Conservation (phyloP, 2,888 invertebrate species). For the Heteromyza rotundicornis region DNA sequence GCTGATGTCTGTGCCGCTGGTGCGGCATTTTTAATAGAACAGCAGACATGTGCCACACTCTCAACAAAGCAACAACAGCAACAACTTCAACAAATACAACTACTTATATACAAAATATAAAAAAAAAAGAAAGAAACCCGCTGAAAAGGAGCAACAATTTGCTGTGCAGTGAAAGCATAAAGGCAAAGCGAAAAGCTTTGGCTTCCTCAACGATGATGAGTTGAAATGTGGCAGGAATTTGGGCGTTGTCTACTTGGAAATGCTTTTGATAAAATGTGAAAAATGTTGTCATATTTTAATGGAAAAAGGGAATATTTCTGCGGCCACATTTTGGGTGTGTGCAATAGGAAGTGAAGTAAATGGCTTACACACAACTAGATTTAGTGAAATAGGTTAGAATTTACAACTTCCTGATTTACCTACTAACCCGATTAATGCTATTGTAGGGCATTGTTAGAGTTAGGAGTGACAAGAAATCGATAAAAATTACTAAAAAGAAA, state of each 20-base stretch:
- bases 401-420: too few relatives aligned
- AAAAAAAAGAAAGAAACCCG: too few relatives aligned
- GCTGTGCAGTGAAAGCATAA: not conserved
- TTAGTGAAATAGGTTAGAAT: too few relatives aligned
- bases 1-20: not conserved
- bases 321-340: too few relatives aligned
- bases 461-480: too few relatives aligned
- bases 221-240: slow-evolving; percentile 3
- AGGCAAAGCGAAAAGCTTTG: not conserved
- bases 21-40: not conserved
- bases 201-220: not conserved
- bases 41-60: not conserved
- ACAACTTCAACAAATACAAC: too few relatives aligned
- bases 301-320: slow-evolving; percentile 17
- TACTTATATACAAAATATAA: not conserved
- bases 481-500: too few relatives aligned
- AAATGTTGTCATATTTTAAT: slow-evolving; percentile 14
- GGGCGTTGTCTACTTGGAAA: slow-evolving; percentile 9
- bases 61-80: too few relatives aligned
- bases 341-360: too few relatives aligned
- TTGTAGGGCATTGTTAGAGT: too few relatives aligned
- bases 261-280: slow-evolving; percentile 4
- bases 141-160: not conserved
- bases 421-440: too few relatives aligned
- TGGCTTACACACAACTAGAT: too few relatives aligned